A percentile compares a stretch with the other conserved stretches of the same genome.
Evolutionary conservation across 1,140 invertebrate genomes (phyloP).

Genomic region (Cydia amplana): DNA sequence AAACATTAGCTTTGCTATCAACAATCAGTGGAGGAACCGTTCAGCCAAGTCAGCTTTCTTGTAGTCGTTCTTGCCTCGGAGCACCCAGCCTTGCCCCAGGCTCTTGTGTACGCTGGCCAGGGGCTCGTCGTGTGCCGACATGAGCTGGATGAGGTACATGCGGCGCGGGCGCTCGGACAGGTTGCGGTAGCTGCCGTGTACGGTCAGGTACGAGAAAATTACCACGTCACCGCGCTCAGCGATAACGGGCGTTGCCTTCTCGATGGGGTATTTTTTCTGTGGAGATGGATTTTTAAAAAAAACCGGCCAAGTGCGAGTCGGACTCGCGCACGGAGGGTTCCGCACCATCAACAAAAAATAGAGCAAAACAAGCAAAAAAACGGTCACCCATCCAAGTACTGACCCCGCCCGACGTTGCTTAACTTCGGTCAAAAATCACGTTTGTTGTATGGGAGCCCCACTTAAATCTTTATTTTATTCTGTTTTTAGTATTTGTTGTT

Average conservation of each 20-base stretch:
- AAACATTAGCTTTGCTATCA: neutral
- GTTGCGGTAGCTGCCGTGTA: conserved; percentile 82
- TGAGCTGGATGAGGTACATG: conserved; percentile 81
- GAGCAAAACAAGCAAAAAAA: too few relatives aligned
- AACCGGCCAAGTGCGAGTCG: too few relatives aligned
- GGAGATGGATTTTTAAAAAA: neutral
- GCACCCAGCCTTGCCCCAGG: conserved; percentile 77
- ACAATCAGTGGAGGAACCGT: conserved; percentile 17
- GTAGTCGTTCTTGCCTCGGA: conserved; percentile 73
- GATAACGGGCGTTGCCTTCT: conserved; percentile 74
- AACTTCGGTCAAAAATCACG: too few relatives aligned
- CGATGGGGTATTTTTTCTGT: conserved; percentile 75
- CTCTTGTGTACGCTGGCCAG: conserved; percentile 60
- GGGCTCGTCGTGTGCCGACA: conserved; percentile 79
- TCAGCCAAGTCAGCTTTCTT: conserved; percentile 22
- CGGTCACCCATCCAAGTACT: too few relatives aligned
- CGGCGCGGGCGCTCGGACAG: conserved; percentile 68
- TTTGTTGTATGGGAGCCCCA: too few relatives aligned
- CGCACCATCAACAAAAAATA: too few relatives aligned
- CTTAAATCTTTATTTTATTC: too few relatives aligned
- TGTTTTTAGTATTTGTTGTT: too few relatives aligned
- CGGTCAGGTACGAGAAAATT: conserved; percentile 80
- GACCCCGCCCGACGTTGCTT: too few relatives aligned
- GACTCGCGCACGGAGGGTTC: too few relatives aligned
- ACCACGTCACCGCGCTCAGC: conserved; percentile 79